Conservation (phyloP, 1,140 invertebrate species). For the Drosophila baimaii region DNA sequence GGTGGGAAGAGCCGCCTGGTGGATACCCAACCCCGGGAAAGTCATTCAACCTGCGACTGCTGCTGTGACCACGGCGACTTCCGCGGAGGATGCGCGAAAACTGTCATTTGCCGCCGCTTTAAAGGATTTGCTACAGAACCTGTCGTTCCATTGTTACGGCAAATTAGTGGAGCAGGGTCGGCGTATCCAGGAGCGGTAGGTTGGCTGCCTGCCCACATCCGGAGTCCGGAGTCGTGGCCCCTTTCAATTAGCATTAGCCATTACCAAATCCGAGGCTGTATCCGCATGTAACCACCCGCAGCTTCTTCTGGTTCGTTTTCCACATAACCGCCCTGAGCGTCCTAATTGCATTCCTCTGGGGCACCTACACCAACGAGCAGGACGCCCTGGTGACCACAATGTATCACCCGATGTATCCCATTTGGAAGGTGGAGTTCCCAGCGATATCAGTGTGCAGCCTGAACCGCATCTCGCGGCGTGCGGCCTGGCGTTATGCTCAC, state of each 20-base stretch:
- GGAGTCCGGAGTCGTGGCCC: constrained; percentile 3
- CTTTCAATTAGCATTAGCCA: constrained; percentile 66
- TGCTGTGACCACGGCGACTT: constrained; percentile 13
- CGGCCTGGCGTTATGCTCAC: constrained; percentile 84
- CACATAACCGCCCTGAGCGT: constrained; percentile 85
- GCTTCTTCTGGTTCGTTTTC: constrained; percentile 85
- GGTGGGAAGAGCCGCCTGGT: constrained; percentile 75
- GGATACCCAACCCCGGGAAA: constrained; percentile 53
- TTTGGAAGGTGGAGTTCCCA: constrained; percentile 86
- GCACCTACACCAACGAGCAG: constrained; percentile 84
- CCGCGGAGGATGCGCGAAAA: constrained; percentile 61
- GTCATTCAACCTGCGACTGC: constrained; percentile 4
- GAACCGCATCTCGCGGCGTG: constrained; percentile 86
- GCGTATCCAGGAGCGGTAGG: constrained; percentile 74
- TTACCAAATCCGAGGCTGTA: constrained; percentile 22
- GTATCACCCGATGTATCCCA: constrained; percentile 85
- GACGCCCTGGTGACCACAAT: constrained; percentile 86
- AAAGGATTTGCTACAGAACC: constrained; percentile 80
- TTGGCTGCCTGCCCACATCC: not conserved
- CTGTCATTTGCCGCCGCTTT: constrained; percentile 74
- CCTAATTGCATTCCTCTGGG: constrained; percentile 85
- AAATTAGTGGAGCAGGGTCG: constrained; percentile 79
- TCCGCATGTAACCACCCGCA: constrained; percentile 64
- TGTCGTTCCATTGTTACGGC: constrained; percentile 83
- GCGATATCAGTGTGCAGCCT: constrained; percentile 86